A percentile compares a stretch with the other conserved stretches of the same genome.
Conservation (phyloP, 2,888 invertebrate species). For the Digitonthophagus gazella region DNA sequence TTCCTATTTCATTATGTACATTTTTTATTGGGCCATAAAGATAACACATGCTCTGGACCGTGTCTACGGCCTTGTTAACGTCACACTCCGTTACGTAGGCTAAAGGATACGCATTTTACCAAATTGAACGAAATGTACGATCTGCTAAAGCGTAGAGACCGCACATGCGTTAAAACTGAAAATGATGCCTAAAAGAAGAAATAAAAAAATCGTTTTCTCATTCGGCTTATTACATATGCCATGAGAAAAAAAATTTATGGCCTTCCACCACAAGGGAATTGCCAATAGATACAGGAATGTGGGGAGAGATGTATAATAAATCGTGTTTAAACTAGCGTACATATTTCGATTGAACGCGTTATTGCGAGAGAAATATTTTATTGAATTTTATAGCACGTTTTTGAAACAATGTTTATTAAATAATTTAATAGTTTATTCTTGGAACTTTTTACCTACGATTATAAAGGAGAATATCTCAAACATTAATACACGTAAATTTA, state of each 20-base stretch:
- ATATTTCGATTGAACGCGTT: not conserved
- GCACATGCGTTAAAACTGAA: not conserved
- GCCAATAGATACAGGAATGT: too few species aligned
- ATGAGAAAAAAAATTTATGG: not conserved
- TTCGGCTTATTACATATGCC: not conserved
- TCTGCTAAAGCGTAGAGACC: not conserved
- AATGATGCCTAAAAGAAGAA: not conserved
- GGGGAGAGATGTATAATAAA: too few species aligned
- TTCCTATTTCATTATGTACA: conserved; percentile 16
- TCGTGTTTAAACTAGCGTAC: too few species aligned
- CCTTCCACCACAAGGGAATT: too few species aligned
- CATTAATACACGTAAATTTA: too few species aligned
- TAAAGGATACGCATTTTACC: not conserved
- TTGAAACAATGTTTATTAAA: too few species aligned
- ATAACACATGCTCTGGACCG: conserved; percentile 13
- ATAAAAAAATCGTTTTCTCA: not conserved
- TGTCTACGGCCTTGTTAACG: conserved; percentile 16
- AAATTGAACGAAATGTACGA: not conserved
- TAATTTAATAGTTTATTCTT: too few species aligned
- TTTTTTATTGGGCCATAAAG: conserved; percentile 16
- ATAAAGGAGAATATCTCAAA: too few species aligned
- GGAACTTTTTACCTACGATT: too few species aligned
- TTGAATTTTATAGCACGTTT: not conserved
- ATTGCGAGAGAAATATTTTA: not conserved
- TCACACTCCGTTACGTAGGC: not conserved